Percentiles rank a stretch among this genome's conserved stretches.
Evolutionary conservation across 2,797 vertebrate species (phyloP).

Genomic region (Antrozous pallidus): DNA sequence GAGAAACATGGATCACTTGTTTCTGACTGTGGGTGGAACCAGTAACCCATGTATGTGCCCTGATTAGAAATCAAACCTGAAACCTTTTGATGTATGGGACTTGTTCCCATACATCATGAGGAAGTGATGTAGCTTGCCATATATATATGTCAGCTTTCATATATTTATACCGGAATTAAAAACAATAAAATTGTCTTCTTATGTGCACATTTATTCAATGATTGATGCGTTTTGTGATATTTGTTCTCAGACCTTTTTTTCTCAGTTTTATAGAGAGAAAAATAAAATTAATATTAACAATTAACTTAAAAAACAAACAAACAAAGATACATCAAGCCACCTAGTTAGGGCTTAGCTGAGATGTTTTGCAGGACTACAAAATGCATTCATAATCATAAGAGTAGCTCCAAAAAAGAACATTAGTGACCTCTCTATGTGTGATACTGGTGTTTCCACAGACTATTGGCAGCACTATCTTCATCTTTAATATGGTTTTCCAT

Average conservation of each 20-base stretch:
- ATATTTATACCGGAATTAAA: too few species aligned
- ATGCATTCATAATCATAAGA: background rate
- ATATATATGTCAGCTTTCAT: too few species aligned
- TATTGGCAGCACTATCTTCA: background rate
- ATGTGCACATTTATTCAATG: too few species aligned
- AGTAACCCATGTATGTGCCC: background rate
- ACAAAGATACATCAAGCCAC: background rate
- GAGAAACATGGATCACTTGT: background rate
- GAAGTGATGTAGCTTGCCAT: too few species aligned
- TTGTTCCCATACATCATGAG: background rate
- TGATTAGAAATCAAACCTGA: background rate
- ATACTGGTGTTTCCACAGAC: background rate
- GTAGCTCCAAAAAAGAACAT: background rate
- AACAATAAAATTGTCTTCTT: too few species aligned
- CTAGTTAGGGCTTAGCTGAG: background rate
- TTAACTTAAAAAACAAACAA: too few species aligned
- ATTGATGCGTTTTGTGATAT: too few species aligned
- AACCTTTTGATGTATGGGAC: background rate
- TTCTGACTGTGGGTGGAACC: background rate
- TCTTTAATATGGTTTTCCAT: background rate
- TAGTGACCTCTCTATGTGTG: background rate
- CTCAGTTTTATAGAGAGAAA: too few species aligned
- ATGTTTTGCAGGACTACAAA: background rate
- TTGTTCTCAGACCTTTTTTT: too few species aligned
- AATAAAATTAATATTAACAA: too few species aligned